Conservation (phyloP, 2,113 vertebrate species). For the Trichomycterus rosablanca region DNA sequence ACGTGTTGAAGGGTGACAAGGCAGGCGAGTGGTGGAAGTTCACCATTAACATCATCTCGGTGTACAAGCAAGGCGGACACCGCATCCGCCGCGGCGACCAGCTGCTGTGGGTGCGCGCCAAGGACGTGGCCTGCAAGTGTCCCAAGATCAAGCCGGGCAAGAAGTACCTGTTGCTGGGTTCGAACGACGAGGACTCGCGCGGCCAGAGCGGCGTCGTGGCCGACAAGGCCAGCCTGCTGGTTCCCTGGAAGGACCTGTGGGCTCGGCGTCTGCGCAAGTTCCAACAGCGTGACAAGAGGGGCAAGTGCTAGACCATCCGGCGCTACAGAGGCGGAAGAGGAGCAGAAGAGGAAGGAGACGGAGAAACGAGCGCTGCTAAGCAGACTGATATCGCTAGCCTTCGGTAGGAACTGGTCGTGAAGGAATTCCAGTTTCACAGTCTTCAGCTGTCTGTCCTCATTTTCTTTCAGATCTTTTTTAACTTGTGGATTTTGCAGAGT, state of each 20-base stretch:
- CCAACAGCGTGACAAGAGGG: constrained; percentile 97
- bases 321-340: constrained; percentile 9
- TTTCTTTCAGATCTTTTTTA: constrained; percentile 47
- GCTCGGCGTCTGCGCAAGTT: constrained; percentile 93
- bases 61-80: constrained; percentile 93
- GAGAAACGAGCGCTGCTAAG: constrained; percentile 60
- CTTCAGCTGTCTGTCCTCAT: constrained; percentile 27
- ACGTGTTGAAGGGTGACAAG: constrained; percentile 90
- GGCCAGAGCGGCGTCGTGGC: constrained; percentile 94
- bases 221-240: constrained; percentile 93
- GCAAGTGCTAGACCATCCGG: constrained; percentile 88
- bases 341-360: constrained; percentile 17
- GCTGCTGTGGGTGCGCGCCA: constrained; percentile 92
- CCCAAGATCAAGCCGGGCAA: constrained; percentile 93
- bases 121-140: constrained; percentile 94
- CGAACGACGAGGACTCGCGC: constrained; percentile 83
- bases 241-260: constrained; percentile 98
- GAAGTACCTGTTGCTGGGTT: constrained; percentile 93
- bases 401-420: constrained; percentile 58
- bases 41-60: constrained; percentile 93
- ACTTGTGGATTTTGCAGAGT: constrained; percentile 70
- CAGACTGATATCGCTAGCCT: constrained; percentile 59
- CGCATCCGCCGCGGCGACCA: constrained; percentile 95
- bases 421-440: constrained; percentile 64
- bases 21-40: constrained; percentile 98